Conservation (phyloP, 2,888 invertebrate genomes). For the Hymenopus coronatus region DNA sequence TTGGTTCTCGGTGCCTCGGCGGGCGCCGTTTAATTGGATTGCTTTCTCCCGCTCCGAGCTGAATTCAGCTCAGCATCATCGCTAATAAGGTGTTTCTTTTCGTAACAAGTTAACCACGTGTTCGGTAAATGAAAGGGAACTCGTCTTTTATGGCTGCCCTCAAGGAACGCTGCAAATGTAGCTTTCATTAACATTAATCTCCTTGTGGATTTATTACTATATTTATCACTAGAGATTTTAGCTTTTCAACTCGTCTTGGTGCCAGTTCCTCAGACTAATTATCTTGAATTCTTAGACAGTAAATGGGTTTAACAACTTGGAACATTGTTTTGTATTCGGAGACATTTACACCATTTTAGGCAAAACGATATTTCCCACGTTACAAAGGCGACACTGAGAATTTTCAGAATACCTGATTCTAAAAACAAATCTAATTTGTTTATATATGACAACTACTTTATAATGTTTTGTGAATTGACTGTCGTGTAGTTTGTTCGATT, state of each 20-base stretch:
- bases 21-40: not conserved
- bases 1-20: not conserved
- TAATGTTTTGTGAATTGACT: no score
- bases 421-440: no score
- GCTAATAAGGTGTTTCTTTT: not conserved
- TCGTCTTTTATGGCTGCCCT: not conserved
- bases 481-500: no score
- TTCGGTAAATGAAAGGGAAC: not conserved
- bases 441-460: no score
- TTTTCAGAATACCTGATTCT: no score
- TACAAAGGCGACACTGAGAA: no score
- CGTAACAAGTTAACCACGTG: not conserved
- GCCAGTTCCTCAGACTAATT: no score
- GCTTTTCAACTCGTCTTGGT: not conserved
- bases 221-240: not conserved
- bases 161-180: not conserved
- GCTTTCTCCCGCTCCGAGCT: not conserved
- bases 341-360: no score
- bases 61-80: not conserved
- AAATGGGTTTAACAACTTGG: no score
- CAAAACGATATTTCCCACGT: no score
- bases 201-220: not conserved
- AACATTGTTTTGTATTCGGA: no score
- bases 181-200: not conserved
- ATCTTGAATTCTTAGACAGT: no score